These are phyloP conservation scores for Harlomillsia oculata DNA, from an alignment of 1,140 invertebrate genomes.

Conservation along the genomic window DNA sequence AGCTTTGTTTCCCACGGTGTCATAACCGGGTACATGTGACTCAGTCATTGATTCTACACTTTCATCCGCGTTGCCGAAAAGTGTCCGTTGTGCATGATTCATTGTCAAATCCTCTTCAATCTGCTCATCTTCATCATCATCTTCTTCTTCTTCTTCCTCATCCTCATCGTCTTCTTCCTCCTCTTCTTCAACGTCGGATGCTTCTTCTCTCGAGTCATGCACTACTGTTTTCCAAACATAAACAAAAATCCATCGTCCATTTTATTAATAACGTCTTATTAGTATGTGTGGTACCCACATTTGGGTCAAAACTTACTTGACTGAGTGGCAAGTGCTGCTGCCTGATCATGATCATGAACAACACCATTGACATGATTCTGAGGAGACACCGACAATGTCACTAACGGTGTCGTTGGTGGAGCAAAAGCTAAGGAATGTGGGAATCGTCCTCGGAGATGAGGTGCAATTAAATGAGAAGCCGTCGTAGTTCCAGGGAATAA, in stretches of 20 bases:
- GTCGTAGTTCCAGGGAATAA: conserved; percentile 9
- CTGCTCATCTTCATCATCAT: conserved; percentile 1
- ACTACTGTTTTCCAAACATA: neutral
- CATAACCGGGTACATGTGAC: conserved; percentile 6
- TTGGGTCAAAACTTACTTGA: neutral
- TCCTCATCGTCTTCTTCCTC: conserved; percentile 25
- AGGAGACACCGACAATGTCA: neutral
- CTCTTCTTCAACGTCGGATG: conserved; percentile 15
- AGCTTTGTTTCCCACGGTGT: neutral
- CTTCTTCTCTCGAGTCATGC: conserved; percentile 1
- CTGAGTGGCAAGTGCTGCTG: conserved; percentile 1
- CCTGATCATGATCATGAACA: neutral
- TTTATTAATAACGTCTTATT: too few species aligned
- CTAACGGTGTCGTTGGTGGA: neutral
- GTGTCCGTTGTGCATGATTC: too few species aligned
- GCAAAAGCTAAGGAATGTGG: neutral
- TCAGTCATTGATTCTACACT: too few species aligned
- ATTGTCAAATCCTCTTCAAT: neutral
- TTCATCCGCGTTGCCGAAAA: too few species aligned
- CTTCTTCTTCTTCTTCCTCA: conserved; percentile 5
- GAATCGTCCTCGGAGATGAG: too few species aligned
- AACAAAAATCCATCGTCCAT: neutral
- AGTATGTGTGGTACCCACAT: too few species aligned
- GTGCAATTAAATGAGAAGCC: conserved; percentile 1
- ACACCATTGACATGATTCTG: conserved; percentile 3